phyloP scores from a whole-genome alignment of 1,140 invertebrate genomes.

The Streblospio benedicti region DNA sequence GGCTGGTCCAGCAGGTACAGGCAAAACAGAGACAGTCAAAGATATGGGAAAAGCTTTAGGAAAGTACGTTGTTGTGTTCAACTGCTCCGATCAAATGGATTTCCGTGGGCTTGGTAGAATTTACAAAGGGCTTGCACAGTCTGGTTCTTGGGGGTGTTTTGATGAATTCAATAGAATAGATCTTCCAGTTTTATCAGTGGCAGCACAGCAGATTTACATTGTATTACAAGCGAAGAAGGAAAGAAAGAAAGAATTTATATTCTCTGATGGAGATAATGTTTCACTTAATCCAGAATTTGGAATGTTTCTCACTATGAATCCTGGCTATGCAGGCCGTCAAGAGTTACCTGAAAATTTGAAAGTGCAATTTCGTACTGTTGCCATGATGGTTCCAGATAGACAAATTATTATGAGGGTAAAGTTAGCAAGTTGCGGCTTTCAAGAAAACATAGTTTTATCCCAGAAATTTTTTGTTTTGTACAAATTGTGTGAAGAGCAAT shows the following conservation, averaged over 20 bases:
- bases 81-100: conserved; percentile 98
- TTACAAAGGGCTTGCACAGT: conserved; percentile 85
- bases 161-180: conserved; percentile 96
- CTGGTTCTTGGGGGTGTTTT: conserved; percentile 93
- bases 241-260: conserved; percentile 73
- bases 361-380: conserved; percentile 92
- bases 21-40: conserved; percentile 94
- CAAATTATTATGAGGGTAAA: conserved; percentile 97
- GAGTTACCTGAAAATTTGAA: conserved; percentile 94
- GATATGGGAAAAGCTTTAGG: conserved; percentile 97
- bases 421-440: conserved; percentile 86
- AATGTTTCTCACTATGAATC: conserved; percentile 88
- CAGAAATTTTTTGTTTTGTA: conserved; percentile 94
- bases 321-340: conserved; percentile 90
- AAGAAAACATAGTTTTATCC: conserved; percentile 90
- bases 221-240: conserved; percentile 85
- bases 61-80: conserved; percentile 97
- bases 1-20: conserved; percentile 88
- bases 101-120: conserved; percentile 83
- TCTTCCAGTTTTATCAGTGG: conserved; percentile 86
- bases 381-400: conserved; percentile 97
- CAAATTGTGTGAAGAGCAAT: conserved; percentile 92
- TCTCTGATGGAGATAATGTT: conserved; percentile 87
- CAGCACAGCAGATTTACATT: conserved; percentile 91
- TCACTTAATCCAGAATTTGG: conserved; percentile 92